Percentiles rank a stretch among this genome's conserved stretches.
These are phyloP conservation scores for Cliona cf. orientalis DNA, from an alignment of 37 sponge, comb jelly and placozoan species.

Conservation along the genomic window DNA sequence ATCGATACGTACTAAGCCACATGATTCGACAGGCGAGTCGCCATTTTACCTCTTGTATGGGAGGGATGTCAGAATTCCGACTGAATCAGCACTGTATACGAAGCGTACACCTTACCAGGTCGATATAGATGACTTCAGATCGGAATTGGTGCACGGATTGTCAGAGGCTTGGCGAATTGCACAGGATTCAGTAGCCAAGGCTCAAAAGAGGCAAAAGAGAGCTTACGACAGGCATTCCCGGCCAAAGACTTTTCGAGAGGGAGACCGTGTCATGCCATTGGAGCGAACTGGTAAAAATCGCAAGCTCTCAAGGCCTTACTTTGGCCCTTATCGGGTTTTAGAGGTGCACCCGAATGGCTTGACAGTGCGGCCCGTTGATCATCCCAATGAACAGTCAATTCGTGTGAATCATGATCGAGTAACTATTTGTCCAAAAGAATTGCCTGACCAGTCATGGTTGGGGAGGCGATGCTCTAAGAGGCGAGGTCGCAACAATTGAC, in stretches of 20 bases:
- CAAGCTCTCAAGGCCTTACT: no score
- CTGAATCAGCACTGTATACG: constrained; percentile 1
- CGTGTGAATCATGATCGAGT: constrained; percentile 17
- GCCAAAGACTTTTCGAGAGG: no score
- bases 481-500: no score
- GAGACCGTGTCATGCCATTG: no score
- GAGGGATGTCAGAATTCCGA: constrained; percentile 32
- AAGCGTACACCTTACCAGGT: neutral
- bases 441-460: neutral
- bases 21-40: constrained; percentile 28
- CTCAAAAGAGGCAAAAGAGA: no score
- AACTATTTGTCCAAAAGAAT: constrained; percentile 5
- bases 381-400: neutral
- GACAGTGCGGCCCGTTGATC: neutral
- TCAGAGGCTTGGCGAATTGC: constrained; percentile 31
- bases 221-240: no score
- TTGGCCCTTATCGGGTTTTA: no score
- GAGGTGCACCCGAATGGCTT: neutral
- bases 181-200: constrained; percentile 26
- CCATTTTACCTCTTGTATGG: constrained; percentile 51
- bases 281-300: no score
- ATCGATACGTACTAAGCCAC: constrained; percentile 12
- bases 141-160: neutral
- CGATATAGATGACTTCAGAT: constrained; percentile 5
- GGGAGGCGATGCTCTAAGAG: no score